phyloP scores from a whole-genome alignment of 2,888 invertebrate species.

The Schizaphis graminum region DNA sequence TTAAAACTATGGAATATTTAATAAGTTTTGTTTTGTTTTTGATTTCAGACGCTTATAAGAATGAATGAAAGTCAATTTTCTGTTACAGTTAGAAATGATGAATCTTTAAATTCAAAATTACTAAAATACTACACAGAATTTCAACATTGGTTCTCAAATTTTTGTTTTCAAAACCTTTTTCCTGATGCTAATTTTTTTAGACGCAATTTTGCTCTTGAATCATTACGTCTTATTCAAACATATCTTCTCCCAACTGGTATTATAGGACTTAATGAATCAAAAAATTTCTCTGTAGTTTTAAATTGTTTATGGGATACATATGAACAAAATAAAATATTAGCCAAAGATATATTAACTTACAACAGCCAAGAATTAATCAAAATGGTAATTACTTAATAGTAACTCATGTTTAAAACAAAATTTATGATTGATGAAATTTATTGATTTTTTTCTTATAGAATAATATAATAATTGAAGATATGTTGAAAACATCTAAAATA shows the following conservation, averaged over 20 bases:
- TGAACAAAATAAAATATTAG: conserved; percentile 81
- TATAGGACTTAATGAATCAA: conserved; percentile 68
- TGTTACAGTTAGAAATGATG: conserved; percentile 43
- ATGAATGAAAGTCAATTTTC: conserved; percentile 59
- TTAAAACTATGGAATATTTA: not conserved
- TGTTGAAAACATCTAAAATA: conserved; percentile 56
- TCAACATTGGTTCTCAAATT: conserved; percentile 72
- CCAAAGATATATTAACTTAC: conserved; percentile 74
- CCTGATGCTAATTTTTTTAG: conserved; percentile 78
- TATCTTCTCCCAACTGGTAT: conserved; percentile 66
- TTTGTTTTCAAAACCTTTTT: conserved; percentile 75
- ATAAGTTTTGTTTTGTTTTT: not conserved
- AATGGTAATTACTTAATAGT: conserved; percentile 67
- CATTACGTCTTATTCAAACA: conserved; percentile 71
- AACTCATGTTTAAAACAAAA: not conserved
- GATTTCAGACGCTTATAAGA: conserved; percentile 56
- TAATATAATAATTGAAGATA: conserved; percentile 66
- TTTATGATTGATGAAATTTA: too few relatives aligned
- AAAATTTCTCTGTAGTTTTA: conserved; percentile 71
- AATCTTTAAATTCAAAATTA: conserved; percentile 63
- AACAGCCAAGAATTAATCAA: conserved; percentile 69
- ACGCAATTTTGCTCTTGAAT: conserved; percentile 75
- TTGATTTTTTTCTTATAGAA: conserved; percentile 21
- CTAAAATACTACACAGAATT: conserved; percentile 72
- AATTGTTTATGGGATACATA: conserved; percentile 80